These are phyloP conservation scores for Microcebus ravelobensis DNA, from an alignment of 2,113 vertebrate species.

Conservation along the genomic window DNA sequence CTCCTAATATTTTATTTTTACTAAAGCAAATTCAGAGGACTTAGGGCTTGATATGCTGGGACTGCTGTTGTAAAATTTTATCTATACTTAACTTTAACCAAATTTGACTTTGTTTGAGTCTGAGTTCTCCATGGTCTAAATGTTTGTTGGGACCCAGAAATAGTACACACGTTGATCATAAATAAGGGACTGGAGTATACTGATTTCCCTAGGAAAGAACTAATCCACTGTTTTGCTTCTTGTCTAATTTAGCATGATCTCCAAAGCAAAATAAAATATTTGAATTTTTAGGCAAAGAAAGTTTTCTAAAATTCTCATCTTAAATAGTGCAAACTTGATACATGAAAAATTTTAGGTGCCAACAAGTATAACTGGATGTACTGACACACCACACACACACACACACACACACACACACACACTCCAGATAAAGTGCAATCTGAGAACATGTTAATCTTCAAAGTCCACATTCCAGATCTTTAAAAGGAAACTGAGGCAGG, in stretches of 20 bases:
- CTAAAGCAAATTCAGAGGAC: background rate
- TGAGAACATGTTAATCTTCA: background rate
- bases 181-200: background rate
- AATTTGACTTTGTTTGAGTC: background rate
- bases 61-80: background rate
- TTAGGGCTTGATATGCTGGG: background rate
- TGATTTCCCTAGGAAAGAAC: background rate
- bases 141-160: background rate
- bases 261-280: slow-evolving; percentile 39
- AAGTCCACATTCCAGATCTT: background rate
- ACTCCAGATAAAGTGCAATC: background rate
- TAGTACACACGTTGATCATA: background rate
- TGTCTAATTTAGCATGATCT: background rate
- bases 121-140: background rate
- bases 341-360: background rate
- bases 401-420: too few relatives aligned
- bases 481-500: background rate
- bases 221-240: background rate
- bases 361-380: background rate
- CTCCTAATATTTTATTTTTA: background rate
- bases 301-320: slow-evolving; percentile 29
- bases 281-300: slow-evolving; percentile 10
- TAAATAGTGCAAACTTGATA: background rate
- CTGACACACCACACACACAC: too few relatives aligned
- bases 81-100: background rate